phyloP scores from a whole-genome alignment of 1,140 invertebrate genomes.

The Tetraneura akinire region DNA sequence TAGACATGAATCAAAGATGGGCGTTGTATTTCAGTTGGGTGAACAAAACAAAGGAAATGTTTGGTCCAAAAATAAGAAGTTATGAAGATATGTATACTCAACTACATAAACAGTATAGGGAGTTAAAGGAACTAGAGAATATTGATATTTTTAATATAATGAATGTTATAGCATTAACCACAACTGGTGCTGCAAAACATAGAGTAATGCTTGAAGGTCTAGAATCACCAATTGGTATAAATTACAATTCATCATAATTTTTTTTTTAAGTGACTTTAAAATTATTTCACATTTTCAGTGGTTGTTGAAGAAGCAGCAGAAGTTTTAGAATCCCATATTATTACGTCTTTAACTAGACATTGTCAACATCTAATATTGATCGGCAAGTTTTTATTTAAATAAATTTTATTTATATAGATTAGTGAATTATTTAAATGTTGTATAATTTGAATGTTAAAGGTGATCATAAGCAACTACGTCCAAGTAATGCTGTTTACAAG shows the following conservation, averaged over 20 bases:
- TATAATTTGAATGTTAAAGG: slow-evolving; percentile 61
- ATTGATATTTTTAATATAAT: slow-evolving; percentile 52
- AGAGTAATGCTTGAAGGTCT: slow-evolving; percentile 66
- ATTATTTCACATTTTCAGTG: slow-evolving; percentile 58
- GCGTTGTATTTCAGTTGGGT: slow-evolving; percentile 15
- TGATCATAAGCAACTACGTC: slow-evolving; percentile 76
- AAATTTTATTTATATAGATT: neutral
- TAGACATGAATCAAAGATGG: slow-evolving; percentile 27
- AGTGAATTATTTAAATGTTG: slow-evolving; percentile 66
- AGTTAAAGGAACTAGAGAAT: slow-evolving; percentile 45
- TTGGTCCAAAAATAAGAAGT: slow-evolving; percentile 12
- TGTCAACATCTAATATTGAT: slow-evolving; percentile 83
- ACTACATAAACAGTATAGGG: slow-evolving; percentile 32
- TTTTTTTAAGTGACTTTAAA: neutral
- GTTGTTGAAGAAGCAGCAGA: slow-evolving; percentile 86
- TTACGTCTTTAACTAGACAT: slow-evolving; percentile 69
- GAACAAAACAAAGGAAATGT: neutral
- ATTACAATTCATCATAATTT: neutral
- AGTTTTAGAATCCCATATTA: slow-evolving; percentile 76
- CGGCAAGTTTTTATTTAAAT: slow-evolving; percentile 60
- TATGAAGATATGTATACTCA: slow-evolving; percentile 17
- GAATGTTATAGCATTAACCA: slow-evolving; percentile 76
- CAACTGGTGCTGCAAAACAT: slow-evolving; percentile 72
- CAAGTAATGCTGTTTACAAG: slow-evolving; percentile 65
- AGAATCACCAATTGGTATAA: slow-evolving; percentile 62